Evolutionary conservation across 2,113 vertebrate genomes (phyloP).

Genomic region (Ciconia boyciana): DNA sequence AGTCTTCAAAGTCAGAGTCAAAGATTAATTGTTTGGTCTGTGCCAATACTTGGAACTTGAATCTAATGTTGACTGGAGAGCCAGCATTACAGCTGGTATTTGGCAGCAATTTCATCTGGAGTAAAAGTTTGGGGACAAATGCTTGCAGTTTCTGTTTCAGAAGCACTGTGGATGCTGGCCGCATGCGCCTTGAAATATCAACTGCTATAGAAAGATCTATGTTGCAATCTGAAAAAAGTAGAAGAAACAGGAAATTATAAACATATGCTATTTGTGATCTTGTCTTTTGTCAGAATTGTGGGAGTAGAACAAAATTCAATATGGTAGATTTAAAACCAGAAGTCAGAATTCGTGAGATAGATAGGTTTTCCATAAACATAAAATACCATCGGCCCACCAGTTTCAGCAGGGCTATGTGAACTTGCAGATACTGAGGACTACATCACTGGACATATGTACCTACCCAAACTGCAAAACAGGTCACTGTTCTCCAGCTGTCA

Average conservation of each 20-base stretch:
- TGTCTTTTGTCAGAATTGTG: background rate
- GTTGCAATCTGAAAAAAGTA: conserved; percentile 70
- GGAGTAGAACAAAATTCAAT: background rate
- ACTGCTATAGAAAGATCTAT: conserved; percentile 82
- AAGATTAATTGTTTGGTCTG: conserved; percentile 44
- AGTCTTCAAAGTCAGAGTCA: conserved; percentile 75
- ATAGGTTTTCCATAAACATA: background rate
- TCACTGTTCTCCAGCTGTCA: background rate
- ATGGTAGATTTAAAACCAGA: background rate
- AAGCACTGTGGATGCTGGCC: conserved; percentile 4
- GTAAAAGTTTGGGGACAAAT: conserved; percentile 71
- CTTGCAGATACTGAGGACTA: background rate
- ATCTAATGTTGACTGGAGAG: background rate
- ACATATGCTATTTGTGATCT: background rate
- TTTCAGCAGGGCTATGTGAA: background rate
- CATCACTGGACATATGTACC: background rate
- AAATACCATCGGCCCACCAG: background rate
- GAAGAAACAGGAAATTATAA: background rate
- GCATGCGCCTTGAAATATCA: conserved; percentile 70
- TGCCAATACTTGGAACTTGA: conserved; percentile 71
- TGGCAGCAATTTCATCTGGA: conserved; percentile 52
- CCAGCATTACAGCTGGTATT: conserved; percentile 70
- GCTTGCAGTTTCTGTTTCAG: conserved; percentile 65
- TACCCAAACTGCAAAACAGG: background rate
- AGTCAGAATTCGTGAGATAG: background rate